phyloP scores from a whole-genome alignment of 2,797 vertebrate species.

The Spinus olivaceus region DNA sequence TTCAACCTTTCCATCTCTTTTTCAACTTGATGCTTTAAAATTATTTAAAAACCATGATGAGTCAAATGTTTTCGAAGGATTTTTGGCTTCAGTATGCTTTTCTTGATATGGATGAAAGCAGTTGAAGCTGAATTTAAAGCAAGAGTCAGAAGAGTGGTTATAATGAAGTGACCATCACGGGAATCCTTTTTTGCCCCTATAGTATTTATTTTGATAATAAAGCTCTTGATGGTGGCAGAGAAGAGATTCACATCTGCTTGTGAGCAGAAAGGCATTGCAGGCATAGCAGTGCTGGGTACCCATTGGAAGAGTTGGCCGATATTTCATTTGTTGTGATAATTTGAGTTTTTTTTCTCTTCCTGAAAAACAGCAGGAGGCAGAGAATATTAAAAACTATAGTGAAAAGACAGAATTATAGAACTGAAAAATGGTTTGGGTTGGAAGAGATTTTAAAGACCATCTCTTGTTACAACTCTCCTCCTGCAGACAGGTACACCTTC shows the following conservation, averaged over 20 bases:
- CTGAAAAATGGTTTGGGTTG: neutral
- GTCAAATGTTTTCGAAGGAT: neutral
- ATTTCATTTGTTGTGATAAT: neutral
- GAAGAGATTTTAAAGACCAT: neutral
- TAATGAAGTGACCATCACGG: neutral
- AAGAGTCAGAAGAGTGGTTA: neutral
- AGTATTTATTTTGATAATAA: neutral
- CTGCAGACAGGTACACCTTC: neutral
- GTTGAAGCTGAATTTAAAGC: neutral
- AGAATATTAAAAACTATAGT: neutral
- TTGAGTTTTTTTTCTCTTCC: neutral
- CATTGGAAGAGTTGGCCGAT: neutral
- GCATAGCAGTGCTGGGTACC: fast-evolving
- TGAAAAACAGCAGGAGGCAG: neutral
- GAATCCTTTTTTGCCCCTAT: neutral
- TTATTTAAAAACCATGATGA: neutral
- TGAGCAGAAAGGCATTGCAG: neutral
- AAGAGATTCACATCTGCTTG: neutral
- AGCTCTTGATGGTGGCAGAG: neutral
- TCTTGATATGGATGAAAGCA: neutral
- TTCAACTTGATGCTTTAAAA: neutral
- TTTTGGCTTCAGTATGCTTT: neutral
- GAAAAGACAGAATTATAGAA: neutral
- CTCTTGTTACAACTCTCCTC: neutral
- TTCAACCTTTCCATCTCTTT: neutral